Percentiles rank a stretch among this genome's conserved stretches.
phyloP scores from a whole-genome alignment of 2,888 invertebrate genomes.

The Sepioteuthis lessoniana region DNA sequence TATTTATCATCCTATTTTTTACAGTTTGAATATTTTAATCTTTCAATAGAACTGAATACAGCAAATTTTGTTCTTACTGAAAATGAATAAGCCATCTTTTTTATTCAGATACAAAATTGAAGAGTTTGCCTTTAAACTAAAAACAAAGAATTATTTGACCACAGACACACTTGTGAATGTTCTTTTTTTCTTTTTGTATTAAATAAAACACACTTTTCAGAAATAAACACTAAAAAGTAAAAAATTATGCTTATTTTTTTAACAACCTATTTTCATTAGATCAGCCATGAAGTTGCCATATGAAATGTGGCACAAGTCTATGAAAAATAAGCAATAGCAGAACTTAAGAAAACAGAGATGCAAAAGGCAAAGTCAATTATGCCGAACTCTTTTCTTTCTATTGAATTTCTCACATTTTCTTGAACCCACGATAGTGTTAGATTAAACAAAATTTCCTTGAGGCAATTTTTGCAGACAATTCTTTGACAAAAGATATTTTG shows the following conservation, averaged over 20 bases:
- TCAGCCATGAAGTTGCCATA: neutral
- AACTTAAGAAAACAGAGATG: neutral
- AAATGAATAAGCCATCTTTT: neutral
- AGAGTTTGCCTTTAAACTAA: neutral
- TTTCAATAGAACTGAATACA: neutral
- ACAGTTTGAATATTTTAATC: neutral
- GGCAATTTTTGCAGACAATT: neutral
- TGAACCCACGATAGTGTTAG: neutral
- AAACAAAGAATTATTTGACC: neutral
- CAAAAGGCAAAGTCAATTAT: neutral
- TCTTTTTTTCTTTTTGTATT: neutral
- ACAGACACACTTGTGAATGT: neutral
- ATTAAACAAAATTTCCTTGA: neutral
- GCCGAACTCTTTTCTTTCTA: neutral
- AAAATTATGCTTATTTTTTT: neutral
- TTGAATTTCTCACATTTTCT: conserved; percentile 4
- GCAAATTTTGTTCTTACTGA: neutral
- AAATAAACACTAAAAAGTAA: neutral
- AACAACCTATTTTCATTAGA: neutral
- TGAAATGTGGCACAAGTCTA: neutral
- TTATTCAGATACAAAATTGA: neutral
- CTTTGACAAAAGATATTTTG: neutral
- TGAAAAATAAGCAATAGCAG: neutral
- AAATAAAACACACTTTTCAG: neutral
- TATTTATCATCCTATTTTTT: neutral